Evolutionary conservation across 2,888 invertebrate species (phyloP), one percentile per base, ranked within the genome.

Genomic region (Mayetiola destructor): DNA sequence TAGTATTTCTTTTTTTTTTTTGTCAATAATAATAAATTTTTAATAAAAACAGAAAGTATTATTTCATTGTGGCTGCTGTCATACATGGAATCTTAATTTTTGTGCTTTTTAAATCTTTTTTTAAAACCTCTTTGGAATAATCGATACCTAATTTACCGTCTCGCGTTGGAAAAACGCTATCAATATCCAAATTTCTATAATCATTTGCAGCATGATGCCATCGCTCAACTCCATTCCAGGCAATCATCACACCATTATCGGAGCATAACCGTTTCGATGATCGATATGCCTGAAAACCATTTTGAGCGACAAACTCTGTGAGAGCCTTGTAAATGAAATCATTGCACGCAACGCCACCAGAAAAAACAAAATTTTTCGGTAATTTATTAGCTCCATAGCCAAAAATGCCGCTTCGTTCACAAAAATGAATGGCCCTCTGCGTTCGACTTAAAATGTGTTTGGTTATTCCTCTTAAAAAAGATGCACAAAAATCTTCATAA

Each of bases 181-280:
- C 48, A 2, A 48, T 42, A 48, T 48, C 21, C 5, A 62, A 23
- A 8, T 23, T 1, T 4, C 29, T 16, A 14, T 56, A 56, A 1
- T 14, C 21, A 60, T 23, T 61, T 65, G 59, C 74, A 64, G 67
- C 70, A 71, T 1, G 74, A n/a, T 21, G 21, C 42, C 55, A 61
- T 18, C 81, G 85, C 73, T 96, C 95, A 56, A 93, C 75, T 9
- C 92, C 96, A 77, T 95, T 95, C 95, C 97, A 97, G 18, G 97
- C 97, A 64, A 99, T 90, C 99, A 99, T 99, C 32, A 94, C 80
- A 8, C 97, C 99, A 78, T 99, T 99, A 70, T 99, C 99, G 0
- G 93, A 94, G 69, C 99, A 99, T 10, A 93, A 77, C 66, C 79
- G 77, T 21, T 85, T 81, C 3, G 91, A 87, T 14, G 96, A 94